phyloP scores from a whole-genome alignment of 2,113 vertebrate genomes.

The Tauraco erythrolophus region DNA sequence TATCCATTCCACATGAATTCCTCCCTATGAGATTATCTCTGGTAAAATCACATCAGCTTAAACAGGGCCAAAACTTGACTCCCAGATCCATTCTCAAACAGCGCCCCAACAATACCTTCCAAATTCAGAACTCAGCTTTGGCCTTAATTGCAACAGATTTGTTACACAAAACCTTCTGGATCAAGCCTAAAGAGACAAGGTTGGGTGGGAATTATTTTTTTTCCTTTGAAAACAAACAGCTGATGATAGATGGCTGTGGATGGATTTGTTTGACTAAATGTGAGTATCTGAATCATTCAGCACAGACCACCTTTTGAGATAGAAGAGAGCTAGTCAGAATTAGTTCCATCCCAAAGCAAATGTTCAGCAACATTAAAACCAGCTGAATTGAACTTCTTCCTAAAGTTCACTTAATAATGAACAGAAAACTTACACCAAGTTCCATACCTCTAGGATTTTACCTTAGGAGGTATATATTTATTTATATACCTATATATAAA shows the following conservation, averaged over 20 bases:
- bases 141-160: neutral
- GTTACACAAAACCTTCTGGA: neutral
- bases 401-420: too few relatives aligned
- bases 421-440: neutral
- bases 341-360: neutral
- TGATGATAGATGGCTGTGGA: neutral
- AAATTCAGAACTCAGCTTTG: neutral
- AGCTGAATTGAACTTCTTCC: neutral
- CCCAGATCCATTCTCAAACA: neutral
- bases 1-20: neutral
- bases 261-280: neutral
- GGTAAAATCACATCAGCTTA: neutral
- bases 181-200: neutral
- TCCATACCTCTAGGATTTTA: neutral
- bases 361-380: neutral
- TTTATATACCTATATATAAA: too few relatives aligned
- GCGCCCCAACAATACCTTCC: accelerated
- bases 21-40: neutral
- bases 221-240: neutral
- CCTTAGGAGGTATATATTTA: too few relatives aligned
- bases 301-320: neutral
- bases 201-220: neutral
- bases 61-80: neutral
- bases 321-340: neutral
- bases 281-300: neutral